Evolutionary conservation across 30 jellyfish, hydroid and myxozoan species (phyloP), one percentile per base, ranked within the genome.

Genomic region (Aurelia sp.): DNA sequence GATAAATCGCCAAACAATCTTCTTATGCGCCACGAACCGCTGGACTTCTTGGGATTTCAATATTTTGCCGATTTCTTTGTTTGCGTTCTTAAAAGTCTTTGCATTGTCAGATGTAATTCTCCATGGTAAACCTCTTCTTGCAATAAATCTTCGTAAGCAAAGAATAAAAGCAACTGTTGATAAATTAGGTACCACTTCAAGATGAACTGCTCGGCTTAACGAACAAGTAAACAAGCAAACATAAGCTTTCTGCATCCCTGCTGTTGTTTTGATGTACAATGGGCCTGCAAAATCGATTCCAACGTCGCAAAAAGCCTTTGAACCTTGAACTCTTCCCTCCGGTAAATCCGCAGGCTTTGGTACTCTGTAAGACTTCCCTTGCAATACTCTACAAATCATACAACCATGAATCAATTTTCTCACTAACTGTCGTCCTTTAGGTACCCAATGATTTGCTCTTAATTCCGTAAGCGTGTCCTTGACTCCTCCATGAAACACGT

Each of bases 391-490:
- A 22, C 85, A 74, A 74, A 74, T 50, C n/a, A 47, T 13, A 48
- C 85, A 74, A 8, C 31, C 31, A 74, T 74, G 33, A 20, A 74
- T 48, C n/a, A 74, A 8, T 48, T 74, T 74, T 76, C 21, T 74
- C 31, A 74, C 85, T 76, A 74, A 22, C 50, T 76, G 88, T 9
- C 40, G 24, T 20, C 79, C 88, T 59, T 3, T 33, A 11, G 84
- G 84, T 16, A 76, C 60, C 88, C 88, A 76, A 76, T 76, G 51
- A 38, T 76, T 76, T 12, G 88, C 81, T 10, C 88, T 21, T 7
- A 76, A 16, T 58, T 76, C 88, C 20, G 88, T 27, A 10, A 76
- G 40, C n/a, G 88, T 76, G 59, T 76, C 47, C 88, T 76, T 76
- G 20, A 27, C 59, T 58, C 88, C 88, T 51, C 71, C 15, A 58